phyloP scores from a whole-genome alignment of 2,113 vertebrate species.

The Eidolon helvum region DNA sequence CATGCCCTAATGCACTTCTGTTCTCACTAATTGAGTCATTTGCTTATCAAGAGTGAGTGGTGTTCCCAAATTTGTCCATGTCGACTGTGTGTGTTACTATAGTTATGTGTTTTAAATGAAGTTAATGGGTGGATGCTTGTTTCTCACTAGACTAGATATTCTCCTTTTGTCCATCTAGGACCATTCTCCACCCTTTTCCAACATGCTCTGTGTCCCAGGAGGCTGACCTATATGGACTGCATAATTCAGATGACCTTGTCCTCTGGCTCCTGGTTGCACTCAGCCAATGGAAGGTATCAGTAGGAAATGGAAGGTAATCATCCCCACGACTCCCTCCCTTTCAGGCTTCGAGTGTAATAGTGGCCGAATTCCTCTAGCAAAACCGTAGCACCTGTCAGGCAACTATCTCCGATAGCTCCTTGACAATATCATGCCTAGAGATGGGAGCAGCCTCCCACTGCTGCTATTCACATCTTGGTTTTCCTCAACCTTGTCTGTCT shows the following conservation, averaged over 20 bases:
- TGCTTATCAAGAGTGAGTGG: background rate
- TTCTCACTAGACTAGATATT: background rate
- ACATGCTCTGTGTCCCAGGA: background rate
- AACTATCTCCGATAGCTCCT: background rate
- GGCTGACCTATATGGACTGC: background rate
- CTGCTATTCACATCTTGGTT: background rate
- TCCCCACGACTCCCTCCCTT: background rate
- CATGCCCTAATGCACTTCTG: background rate
- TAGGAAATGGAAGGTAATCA: background rate
- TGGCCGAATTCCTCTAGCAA: background rate
- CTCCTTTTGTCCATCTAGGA: background rate
- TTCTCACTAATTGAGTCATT: background rate
- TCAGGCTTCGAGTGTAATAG: background rate
- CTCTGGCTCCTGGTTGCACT: background rate
- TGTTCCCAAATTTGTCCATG: background rate
- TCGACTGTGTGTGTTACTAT: background rate
- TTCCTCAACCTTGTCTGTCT: background rate
- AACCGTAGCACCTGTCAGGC: background rate
- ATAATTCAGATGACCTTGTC: background rate
- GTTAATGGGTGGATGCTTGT: background rate
- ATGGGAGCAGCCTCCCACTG: no score
- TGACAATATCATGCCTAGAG: accelerated
- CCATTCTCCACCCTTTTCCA: background rate
- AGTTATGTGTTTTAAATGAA: background rate
- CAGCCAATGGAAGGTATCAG: background rate